These are phyloP conservation scores for Tiliacea aurago DNA, from an alignment of 2,888 invertebrate species.

Conservation along the genomic window DNA sequence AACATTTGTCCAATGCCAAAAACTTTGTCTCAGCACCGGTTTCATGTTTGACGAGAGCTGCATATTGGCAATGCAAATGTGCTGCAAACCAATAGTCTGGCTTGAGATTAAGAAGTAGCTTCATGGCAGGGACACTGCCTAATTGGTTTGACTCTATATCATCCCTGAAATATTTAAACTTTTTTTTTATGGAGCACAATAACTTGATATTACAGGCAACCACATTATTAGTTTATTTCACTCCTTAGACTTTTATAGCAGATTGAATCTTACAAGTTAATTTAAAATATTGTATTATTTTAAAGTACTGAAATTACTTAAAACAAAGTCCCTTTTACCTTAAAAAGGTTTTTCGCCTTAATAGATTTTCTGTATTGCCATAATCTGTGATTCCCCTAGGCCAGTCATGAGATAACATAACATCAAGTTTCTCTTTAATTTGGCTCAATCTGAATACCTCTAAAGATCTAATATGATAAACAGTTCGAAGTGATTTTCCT, in stretches of 20 bases:
- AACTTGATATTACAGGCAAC: background rate
- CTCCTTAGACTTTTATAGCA: no score
- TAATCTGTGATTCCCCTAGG: conserved; percentile 96
- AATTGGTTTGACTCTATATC: conserved; percentile 95
- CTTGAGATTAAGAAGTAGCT: conserved; percentile 94
- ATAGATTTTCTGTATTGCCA: conserved; percentile 94
- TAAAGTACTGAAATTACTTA: background rate
- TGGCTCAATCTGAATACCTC: conserved; percentile 96
- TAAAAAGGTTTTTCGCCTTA: conserved; percentile 95
- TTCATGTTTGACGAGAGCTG: conserved; percentile 95
- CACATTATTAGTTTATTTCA: background rate
- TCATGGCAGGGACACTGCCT: conserved; percentile 97
- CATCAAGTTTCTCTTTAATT: conserved; percentile 93
- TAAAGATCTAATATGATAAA: conserved; percentile 96
- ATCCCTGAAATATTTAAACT: conserved; percentile 88
- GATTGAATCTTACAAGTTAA: no score
- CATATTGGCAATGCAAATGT: conserved; percentile 99
- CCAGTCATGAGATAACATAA: conserved; percentile 99
- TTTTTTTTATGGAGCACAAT: background rate
- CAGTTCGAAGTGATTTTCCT: conserved; percentile 94
- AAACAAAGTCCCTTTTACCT: conserved; percentile 84
- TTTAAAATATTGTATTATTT: no score
- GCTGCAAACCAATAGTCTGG: conserved; percentile 99
- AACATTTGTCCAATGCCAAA: conserved; percentile 98
- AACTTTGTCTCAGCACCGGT: conserved; percentile 92